Evolutionary conservation across 2,888 invertebrate genomes (phyloP).

Genomic region (Xestia ashworthii): DNA sequence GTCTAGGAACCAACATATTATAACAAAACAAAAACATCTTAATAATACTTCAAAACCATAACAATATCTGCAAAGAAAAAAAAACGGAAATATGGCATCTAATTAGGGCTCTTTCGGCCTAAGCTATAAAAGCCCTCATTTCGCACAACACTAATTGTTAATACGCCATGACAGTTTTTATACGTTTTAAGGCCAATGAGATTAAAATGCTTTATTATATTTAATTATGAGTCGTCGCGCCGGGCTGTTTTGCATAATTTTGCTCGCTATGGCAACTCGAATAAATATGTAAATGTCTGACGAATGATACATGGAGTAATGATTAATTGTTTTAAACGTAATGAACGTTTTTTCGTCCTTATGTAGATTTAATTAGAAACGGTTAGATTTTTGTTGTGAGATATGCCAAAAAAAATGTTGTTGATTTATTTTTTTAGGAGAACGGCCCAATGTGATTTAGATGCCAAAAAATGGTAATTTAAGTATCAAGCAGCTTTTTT

Average conservation of each 20-base stretch:
- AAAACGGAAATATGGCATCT: background rate
- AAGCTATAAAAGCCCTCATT: constrained; percentile 24
- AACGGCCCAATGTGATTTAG: background rate
- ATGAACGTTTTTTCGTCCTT: constrained; percentile 7
- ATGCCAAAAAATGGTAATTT: background rate
- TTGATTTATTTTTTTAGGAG: background rate
- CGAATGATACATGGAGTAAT: constrained; percentile 40
- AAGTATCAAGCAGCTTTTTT: background rate
- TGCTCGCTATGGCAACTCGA: constrained; percentile 26
- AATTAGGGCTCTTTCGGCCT: constrained; percentile 34
- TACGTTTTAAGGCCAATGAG: constrained; percentile 57
- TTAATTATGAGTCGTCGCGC: constrained; percentile 52
- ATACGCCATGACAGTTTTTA: constrained; percentile 53
- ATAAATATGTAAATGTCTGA: constrained; percentile 52
- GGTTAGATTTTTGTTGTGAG: background rate
- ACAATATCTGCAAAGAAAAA: constrained; percentile 5
- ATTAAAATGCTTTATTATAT: constrained; percentile 65
- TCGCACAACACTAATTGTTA: constrained; percentile 51
- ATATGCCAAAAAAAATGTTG: constrained; percentile 1
- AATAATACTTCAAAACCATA: background rate
- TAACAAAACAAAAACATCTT: background rate
- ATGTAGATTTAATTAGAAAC: constrained; percentile 2
- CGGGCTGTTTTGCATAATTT: constrained; percentile 56
- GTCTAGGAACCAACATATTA: background rate
- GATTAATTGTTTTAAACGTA: constrained; percentile 27